Evolutionary conservation across 1,140 invertebrate genomes (phyloP).

Genomic region (Heterodera carotae): DNA sequence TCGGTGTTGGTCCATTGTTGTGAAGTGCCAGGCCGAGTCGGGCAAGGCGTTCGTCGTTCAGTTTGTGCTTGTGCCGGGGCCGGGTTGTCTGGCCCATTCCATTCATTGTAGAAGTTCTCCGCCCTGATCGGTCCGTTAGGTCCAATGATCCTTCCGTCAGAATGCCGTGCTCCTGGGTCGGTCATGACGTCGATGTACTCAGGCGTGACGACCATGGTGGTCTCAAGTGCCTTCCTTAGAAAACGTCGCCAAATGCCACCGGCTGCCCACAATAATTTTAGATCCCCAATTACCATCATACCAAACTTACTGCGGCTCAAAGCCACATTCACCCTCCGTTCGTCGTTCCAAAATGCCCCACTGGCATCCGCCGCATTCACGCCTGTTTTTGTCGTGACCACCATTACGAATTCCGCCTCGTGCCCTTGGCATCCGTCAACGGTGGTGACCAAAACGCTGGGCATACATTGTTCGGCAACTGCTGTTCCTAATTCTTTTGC

Average conservation of each 20-base stretch:
- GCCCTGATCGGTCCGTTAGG: conserved; percentile 3
- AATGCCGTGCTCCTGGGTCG: background rate
- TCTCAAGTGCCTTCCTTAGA: background rate
- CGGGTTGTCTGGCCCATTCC: background rate
- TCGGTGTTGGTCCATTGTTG: background rate
- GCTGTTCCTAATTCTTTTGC: no score
- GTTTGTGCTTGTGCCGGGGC: no score
- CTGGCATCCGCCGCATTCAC: background rate
- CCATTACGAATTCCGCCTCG: background rate
- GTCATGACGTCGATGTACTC: conserved; percentile 10
- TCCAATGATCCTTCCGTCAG: background rate
- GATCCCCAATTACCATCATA: background rate
- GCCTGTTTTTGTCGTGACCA: conserved; percentile 1
- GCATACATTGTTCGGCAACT: background rate
- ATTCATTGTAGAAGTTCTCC: background rate
- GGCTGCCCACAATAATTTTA: conserved; percentile 9
- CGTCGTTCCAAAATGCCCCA: conserved; percentile 10
- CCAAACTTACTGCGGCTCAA: conserved; percentile 5
- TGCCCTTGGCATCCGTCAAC: conserved; percentile 4
- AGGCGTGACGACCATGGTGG: background rate
- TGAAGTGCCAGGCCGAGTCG: background rate
- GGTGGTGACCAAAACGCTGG: background rate
- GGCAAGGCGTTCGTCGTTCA: background rate
- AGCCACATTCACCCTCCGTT: conserved; percentile 1
- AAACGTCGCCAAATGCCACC: conserved; percentile 14